Conservation (phyloP, 1,140 invertebrate genomes). For the Dryas iulia region DNA sequence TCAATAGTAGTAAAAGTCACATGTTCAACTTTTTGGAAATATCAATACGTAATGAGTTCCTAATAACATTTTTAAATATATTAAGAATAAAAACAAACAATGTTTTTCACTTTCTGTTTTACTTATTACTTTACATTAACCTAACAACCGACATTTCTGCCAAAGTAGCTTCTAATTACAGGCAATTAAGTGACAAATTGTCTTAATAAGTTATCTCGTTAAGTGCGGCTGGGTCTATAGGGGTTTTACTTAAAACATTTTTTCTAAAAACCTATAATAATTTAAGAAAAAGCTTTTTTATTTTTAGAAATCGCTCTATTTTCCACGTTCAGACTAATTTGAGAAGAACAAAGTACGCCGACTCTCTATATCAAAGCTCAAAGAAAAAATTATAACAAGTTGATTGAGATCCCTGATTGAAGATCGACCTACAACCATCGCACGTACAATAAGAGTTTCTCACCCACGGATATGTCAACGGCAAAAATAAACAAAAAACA, state of each 20-base stretch:
- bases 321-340: too few species aligned
- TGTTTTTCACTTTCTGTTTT: background rate
- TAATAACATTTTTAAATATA: background rate
- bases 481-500: too few species aligned
- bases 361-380: too few species aligned
- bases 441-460: too few species aligned
- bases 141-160: background rate
- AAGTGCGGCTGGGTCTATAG: background rate
- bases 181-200: slow-evolving; percentile 10
- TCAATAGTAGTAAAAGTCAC: too few species aligned
- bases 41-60: too few species aligned
- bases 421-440: too few species aligned
- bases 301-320: background rate
- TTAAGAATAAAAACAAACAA: background rate
- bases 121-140: background rate
- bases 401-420: too few species aligned
- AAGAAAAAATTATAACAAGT: too few species aligned
- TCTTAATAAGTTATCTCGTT: slow-evolving; percentile 7
- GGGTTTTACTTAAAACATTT: background rate
- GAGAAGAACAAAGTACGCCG: too few species aligned
- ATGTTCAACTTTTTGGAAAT: too few species aligned
- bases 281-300: background rate
- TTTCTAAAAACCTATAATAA: background rate
- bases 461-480: too few species aligned
- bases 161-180: slow-evolving; percentile 7